phyloP scores from a whole-genome alignment of 1,140 invertebrate genomes.

The Glossosoma conforme region DNA sequence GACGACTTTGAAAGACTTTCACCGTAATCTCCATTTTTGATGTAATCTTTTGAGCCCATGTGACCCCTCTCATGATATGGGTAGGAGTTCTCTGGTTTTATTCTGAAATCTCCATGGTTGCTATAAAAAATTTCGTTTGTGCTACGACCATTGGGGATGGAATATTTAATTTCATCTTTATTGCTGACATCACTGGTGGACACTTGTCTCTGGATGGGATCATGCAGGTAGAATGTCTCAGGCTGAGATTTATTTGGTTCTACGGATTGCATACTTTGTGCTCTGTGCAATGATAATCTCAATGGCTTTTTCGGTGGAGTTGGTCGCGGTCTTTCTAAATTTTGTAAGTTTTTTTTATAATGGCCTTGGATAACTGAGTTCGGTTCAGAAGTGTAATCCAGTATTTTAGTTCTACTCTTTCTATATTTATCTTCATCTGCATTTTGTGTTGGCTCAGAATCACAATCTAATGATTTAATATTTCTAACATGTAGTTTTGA shows the following conservation, averaged over 20 bases:
- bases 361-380: constrained; percentile 43
- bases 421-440: constrained; percentile 34
- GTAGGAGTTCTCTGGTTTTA: constrained; percentile 14
- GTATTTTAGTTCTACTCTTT: constrained; percentile 31
- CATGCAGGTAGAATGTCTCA: constrained; percentile 28
- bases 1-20: constrained; percentile 3
- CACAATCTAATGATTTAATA: constrained; percentile 62
- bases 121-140: constrained; percentile 13
- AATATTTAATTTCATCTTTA: constrained; percentile 22
- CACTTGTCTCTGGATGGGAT: constrained; percentile 21
- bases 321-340: constrained; percentile 52
- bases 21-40: constrained; percentile 7
- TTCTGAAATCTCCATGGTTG: constrained; percentile 18
- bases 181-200: constrained; percentile 15
- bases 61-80: constrained; percentile 5
- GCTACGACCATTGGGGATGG: constrained; percentile 17
- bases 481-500: constrained; percentile 52
- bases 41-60: constrained; percentile 16
- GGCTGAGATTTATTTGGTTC: constrained; percentile 31
- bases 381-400: constrained; percentile 56
- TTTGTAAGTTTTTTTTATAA: constrained; percentile 45
- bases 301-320: constrained; percentile 80
- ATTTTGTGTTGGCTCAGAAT: constrained; percentile 55
- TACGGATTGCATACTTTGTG: constrained; percentile 74
- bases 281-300: constrained; percentile 72